phyloP scores from a whole-genome alignment of 2,888 invertebrate species.

The Aelia acuminata region DNA sequence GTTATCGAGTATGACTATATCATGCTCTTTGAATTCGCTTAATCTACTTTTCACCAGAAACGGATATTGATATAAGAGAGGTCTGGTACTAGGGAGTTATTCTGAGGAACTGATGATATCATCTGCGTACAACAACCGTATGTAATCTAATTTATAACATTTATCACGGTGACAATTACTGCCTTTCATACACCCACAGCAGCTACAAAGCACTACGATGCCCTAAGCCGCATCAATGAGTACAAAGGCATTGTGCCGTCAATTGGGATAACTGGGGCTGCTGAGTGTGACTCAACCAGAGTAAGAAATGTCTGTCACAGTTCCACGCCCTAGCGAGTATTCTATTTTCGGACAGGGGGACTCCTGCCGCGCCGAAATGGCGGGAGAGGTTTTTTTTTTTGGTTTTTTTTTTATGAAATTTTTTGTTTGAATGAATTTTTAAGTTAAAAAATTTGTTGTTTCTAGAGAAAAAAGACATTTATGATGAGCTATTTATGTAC shows the following conservation, averaged over 20 bases:
- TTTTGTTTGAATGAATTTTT: too few relatives aligned
- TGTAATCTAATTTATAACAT: conserved; percentile 9
- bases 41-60: too few relatives aligned
- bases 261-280: background rate
- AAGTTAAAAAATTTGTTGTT: too few relatives aligned
- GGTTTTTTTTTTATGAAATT: too few relatives aligned
- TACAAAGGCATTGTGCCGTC: conserved; percentile 8
- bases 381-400: background rate
- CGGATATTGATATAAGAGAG: too few relatives aligned
- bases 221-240: conserved; percentile 16
- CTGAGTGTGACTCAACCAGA: background rate
- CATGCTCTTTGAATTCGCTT: too few relatives aligned
- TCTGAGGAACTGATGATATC: background rate
- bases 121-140: background rate
- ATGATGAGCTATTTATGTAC: too few relatives aligned
- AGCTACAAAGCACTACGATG: background rate
- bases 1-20: too few relatives aligned
- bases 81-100: background rate
- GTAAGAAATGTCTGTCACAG: conserved; percentile 1
- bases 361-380: background rate
- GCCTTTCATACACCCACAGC: background rate
- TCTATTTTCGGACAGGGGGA: background rate
- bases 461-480: too few relatives aligned
- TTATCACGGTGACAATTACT: background rate
- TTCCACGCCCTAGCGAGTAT: background rate